These are phyloP conservation scores for Rhinella marina DNA, from an alignment of 2,797 vertebrate species.

Conservation along the genomic window DNA sequence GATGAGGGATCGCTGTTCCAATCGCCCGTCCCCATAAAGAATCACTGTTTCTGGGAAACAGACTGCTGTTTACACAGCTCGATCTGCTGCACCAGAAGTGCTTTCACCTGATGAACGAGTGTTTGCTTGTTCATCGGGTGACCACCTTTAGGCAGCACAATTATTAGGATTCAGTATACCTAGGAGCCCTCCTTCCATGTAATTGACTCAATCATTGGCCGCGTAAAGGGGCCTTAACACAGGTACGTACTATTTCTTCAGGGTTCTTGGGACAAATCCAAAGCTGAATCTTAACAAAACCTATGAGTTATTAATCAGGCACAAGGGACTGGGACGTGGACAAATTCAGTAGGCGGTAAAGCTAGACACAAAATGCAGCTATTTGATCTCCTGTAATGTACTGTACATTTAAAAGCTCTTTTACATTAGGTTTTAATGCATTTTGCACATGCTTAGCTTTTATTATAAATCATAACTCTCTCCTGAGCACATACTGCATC, in stretches of 20 bases:
- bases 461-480: conserved; percentile 46
- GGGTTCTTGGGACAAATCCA: not conserved
- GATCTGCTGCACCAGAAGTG: too few relatives aligned
- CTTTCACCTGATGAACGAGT: too few relatives aligned
- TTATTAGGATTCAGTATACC: too few relatives aligned
- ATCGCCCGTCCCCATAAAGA: too few relatives aligned
- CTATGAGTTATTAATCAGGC: not conserved
- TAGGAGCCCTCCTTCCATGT: too few relatives aligned
- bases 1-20: too few relatives aligned
- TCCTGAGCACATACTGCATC: conserved; percentile 6
- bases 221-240: too few relatives aligned
- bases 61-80: too few relatives aligned
- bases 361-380: conserved; percentile 14
- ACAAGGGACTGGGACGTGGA: not conserved
- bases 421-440: conserved; percentile 40
- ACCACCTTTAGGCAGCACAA: too few relatives aligned
- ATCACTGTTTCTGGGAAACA: too few relatives aligned
- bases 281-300: not conserved
- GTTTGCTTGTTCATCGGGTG: too few relatives aligned
- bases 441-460: conserved; percentile 49
- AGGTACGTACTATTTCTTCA: not conserved
- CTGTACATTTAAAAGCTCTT: conserved; percentile 17
- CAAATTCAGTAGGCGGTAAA: conserved; percentile 20
- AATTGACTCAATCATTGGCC: too few relatives aligned
- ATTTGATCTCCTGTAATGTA: conserved; percentile 19